Base-by-base conservation (phyloP, 1,140 invertebrate genomes). In the Ridgeia piscesae region DNA sequence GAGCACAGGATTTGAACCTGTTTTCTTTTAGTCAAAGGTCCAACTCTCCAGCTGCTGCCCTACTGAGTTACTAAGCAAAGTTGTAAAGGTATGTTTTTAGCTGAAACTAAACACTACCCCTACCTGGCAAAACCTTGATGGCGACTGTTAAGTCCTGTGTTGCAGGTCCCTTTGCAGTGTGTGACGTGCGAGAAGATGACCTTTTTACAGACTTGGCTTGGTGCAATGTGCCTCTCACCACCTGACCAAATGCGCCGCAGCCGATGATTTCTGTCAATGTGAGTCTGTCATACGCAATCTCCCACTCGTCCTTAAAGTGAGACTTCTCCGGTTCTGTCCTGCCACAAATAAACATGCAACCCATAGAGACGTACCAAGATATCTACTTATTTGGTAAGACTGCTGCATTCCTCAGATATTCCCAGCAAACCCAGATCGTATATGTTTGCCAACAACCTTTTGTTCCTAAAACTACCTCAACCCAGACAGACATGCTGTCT, bases 161-260 rank as follows among this genome's bases (percentile, higher is more conserved):
- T 14, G 33, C 2, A 4, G n/a, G 89, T 34, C 33, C 35, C 31
- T 34, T 35, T 90, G 89, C 35, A 17, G 4, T 90, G 14, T 17
- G 89, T 33, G 33, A 34, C 33, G 33, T 90, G 89, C 35, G 35
- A 8, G 35, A 34, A 17, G 35, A 90, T 34, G 35, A 34, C n/a
- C 89, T 90, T 33, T 33, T 27, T 90, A 77, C 58, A 77, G 58
- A 17, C 58, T 8, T 8, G 27, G 58, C 58, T 21, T 77, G 58
- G 89, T 90, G 33, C 33, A 90, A 35, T 21, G 35, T 35, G 6
- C 89, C 89, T 14, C 33, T 34, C 17, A 90, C 11, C 33, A 90
- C 89, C n/a, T 90, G 89, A 90, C 89, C 89, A 33, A 90, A 90
- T 14, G 89, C 89, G 17, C 89, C 89, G 17, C 9, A 90, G n/a